A percentile compares a stretch with the other conserved stretches of the same genome.
Conservation (phyloP, 2,797 vertebrate genomes). For the Falco cherrug region DNA sequence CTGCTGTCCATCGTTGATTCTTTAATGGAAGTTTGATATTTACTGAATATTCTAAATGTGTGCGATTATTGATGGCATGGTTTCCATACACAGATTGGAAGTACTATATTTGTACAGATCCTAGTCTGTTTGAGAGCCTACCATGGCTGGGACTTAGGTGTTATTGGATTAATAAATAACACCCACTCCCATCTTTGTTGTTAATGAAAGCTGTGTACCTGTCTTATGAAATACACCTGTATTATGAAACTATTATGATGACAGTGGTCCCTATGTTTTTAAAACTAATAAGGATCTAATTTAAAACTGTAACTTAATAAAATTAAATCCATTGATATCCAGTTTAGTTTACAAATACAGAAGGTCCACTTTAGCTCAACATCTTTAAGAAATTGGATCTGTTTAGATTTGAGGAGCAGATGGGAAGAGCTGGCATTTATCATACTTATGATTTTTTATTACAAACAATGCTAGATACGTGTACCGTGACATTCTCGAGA, state of each 20-base stretch:
- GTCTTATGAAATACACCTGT: neutral
- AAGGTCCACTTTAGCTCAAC: constrained; percentile 46
- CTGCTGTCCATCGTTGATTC: neutral
- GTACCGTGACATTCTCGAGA: neutral
- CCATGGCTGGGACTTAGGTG: neutral
- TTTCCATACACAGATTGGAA: constrained; percentile 53
- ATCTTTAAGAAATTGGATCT: constrained; percentile 42
- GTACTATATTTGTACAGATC: constrained; percentile 13
- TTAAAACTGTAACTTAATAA: neutral
- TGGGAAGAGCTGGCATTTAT: constrained; percentile 52
- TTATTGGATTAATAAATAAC: constrained; percentile 28
- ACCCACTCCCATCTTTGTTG: neutral
- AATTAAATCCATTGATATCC: neutral
- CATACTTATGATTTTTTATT: constrained; percentile 22
- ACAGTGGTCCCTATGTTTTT: neutral
- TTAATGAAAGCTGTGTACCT: neutral
- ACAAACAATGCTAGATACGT: constrained; percentile 1
- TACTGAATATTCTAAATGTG: constrained; percentile 21
- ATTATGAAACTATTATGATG: neutral
- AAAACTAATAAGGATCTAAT: neutral
- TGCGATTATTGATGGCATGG: constrained; percentile 50
- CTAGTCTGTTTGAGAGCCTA: constrained; percentile 15
- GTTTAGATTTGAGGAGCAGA: constrained; percentile 41
- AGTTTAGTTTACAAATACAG: constrained; percentile 21
- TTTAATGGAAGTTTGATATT: constrained; percentile 38